Percentiles rank a stretch among this genome's conserved stretches.
Evolutionary conservation across 2,113 vertebrate species (phyloP).

Genomic region (Gambusia affinis): DNA sequence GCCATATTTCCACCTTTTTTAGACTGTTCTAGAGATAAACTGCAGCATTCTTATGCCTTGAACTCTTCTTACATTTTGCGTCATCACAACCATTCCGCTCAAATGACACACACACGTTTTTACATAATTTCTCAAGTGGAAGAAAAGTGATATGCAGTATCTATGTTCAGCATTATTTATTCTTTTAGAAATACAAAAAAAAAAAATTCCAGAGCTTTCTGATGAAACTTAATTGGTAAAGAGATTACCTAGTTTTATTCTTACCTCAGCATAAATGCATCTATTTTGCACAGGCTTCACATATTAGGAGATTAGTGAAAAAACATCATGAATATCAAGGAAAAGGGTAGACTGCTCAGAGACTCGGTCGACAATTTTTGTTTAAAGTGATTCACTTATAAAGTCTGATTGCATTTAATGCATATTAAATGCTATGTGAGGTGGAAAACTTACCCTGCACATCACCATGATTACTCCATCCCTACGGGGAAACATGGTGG

Average conservation of each 20-base stretch:
- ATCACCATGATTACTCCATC: too few species aligned
- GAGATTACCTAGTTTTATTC: too few species aligned
- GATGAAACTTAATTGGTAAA: background rate
- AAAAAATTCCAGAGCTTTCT: background rate
- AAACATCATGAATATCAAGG: background rate
- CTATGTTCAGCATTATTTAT: background rate
- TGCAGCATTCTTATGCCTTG: background rate
- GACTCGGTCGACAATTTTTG: too few species aligned
- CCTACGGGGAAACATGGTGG: too few species aligned
- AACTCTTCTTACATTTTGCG: background rate
- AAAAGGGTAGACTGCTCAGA: background rate
- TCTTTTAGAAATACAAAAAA: background rate
- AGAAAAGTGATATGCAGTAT: background rate
- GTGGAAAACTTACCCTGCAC: too few species aligned
- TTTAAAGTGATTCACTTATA: too few species aligned
- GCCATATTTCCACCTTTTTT: constrained; percentile 2
- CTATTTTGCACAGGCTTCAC: background rate
- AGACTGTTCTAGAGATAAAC: background rate
- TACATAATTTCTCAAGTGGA: background rate
- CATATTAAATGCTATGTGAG: too few species aligned
- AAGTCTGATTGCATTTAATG: too few species aligned
- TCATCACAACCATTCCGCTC: background rate
- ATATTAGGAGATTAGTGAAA: background rate
- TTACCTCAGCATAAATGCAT: background rate
- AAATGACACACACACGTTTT: background rate